Evolutionary conservation across 2,797 vertebrate species (phyloP), one percentile per base, ranked within the genome.

Genomic region (Xyrichtys novacula): DNA sequence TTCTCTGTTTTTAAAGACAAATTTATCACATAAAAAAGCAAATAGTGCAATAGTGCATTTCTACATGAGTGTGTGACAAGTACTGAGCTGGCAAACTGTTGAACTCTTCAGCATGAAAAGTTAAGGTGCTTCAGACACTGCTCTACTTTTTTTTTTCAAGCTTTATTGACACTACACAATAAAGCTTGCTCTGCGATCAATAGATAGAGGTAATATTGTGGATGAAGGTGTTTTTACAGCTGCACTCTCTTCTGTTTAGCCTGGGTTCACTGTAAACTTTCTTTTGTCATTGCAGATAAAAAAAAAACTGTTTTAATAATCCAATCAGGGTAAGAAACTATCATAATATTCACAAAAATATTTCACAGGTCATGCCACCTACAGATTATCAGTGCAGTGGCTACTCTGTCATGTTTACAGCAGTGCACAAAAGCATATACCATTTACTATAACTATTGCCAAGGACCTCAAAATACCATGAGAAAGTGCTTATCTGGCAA

Each of bases 401-500:
- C 9, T 38, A 20, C n/a, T 0, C 3, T 19, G 17, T 4, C 26
- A 26, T 46, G 56, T 42, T 68, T 56, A 56, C 16, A 14, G 25
- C 7, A 62, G 29, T 11, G 17, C 10, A 61, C 2, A 53, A 25
- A 56, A 19, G 10, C 20, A 38, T 10, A 19, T 4, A 8, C 12
- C 31, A 61, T 71, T 74, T 47, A 68, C 36, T 4, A 52, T 23
- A 60, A 31, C 40, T 58, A 71, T 74, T 56, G 20, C 10, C 54
- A 63, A 76, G 50, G 42, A 65, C 65, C 43, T 46, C 42, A 71
- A 10, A 59, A 43, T 34, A 19, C 6, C 46, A 65, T 40, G n/a
- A 76, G 70, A 60, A 65, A 29, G 34, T 65, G 28, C 43, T 68
- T 53, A 68, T 67, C 71, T 63, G 65, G 57, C 19, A 9, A 31